Evolutionary conservation across 1,140 invertebrate genomes (phyloP).

Genomic region (Centruroides sculpturatus): DNA sequence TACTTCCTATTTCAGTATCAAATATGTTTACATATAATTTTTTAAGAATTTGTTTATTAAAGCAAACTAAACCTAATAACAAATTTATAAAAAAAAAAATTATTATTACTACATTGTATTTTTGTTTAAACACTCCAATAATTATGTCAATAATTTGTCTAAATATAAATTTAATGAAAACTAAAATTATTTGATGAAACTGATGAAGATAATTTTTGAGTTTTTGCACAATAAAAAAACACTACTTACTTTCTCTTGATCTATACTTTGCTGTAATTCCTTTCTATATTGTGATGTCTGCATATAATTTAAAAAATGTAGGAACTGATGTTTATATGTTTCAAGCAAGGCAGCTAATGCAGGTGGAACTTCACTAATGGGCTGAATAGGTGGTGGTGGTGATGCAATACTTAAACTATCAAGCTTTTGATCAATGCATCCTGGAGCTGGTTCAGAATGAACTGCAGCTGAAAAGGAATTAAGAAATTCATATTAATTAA

Average conservation of each 20-base stretch:
- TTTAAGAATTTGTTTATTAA: too few species aligned
- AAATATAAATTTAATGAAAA: too few species aligned
- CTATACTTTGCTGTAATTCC: slow-evolving; percentile 58
- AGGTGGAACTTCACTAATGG: slow-evolving; percentile 29
- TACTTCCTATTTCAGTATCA: too few species aligned
- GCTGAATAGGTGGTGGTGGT: neutral
- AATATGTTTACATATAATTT: too few species aligned
- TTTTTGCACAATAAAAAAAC: too few species aligned
- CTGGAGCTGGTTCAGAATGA: slow-evolving; percentile 48
- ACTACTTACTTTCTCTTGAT: slow-evolving; percentile 48
- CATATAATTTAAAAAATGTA: slow-evolving; percentile 65
- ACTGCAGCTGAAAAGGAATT: neutral
- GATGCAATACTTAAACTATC: neutral
- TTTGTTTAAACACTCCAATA: too few species aligned
- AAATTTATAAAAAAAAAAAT: too few species aligned
- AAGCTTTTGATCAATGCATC: slow-evolving; percentile 76
- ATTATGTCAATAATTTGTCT: too few species aligned
- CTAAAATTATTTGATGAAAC: too few species aligned
- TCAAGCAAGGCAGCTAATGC: slow-evolving; percentile 70
- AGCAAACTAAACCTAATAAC: too few species aligned
- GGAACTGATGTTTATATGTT: slow-evolving; percentile 64
- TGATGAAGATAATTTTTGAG: too few species aligned
- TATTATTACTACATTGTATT: too few species aligned
- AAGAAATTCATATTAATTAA: neutral
- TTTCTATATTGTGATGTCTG: slow-evolving; percentile 54